Evolutionary conservation across 1,140 invertebrate genomes (phyloP), one percentile per base, ranked within the genome.

Genomic region (Rhopalosiphum maidis): DNA sequence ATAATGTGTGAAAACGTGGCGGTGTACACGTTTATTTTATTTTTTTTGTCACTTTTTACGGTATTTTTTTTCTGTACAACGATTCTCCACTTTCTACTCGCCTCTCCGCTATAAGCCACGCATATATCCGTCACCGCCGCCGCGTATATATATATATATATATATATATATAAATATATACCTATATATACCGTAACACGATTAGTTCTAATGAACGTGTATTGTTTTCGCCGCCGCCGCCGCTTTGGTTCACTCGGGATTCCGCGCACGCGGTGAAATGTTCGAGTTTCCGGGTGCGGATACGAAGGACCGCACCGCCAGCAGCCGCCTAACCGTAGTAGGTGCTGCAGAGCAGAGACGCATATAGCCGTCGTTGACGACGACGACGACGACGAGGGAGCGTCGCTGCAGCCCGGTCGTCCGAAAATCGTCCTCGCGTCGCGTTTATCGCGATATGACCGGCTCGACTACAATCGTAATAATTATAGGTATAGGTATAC

Each of bases 121-220:
- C 90, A 68, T 68, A 25, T 85, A 85, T 85, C 77, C 82, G 35
- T 18, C 82, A 11, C 22, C 83, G 0, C 37, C 82, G 37, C 37
- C 30, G 2, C 2, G 7, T 21, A 68, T 37, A 41, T 5, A 60
- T 68, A 30, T 60, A 60, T 55, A 30, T 60, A 60, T 3, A 30
- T 60, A 60, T 21, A 68, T 37, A 41, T 5, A 60, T 68, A 30
- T 60, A 60, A 25, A 30, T 60, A 60, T 3, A 68, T 37, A 41
- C 0, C 41, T 41, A 46, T 46, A 54, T n/a, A 43, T 82, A 91
- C 82, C 91, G 90, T 91, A 82, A 92, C 91, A 37, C 43, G 90
- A 91, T 91, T 91, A 91, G 91, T 92, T 85, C 91, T 92, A 92
- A 92, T 54, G 91, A 92, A 92, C 91, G 46, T 35, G 91, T 92